A percentile compares a stretch with the other conserved stretches of the same genome.
Conservation (phyloP, 2,888 invertebrate genomes). For the Phortica okadai region DNA sequence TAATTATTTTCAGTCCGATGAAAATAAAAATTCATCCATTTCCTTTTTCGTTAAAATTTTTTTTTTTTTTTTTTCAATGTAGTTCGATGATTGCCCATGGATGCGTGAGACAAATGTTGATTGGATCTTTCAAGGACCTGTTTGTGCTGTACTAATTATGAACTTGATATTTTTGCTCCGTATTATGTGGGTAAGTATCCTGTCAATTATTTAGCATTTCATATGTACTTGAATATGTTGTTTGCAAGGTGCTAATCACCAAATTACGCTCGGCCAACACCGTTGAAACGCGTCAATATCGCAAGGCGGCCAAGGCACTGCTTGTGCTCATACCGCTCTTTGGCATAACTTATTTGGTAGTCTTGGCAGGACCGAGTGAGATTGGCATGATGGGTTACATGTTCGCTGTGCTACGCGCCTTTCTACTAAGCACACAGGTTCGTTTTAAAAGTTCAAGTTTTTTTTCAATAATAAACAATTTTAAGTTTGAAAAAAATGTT, state of each 20-base stretch:
- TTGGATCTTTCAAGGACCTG: constrained; percentile 92
- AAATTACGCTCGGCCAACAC: constrained; percentile 94
- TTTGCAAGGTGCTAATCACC: constrained; percentile 88
- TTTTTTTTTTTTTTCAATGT: neutral
- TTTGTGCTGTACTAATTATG: constrained; percentile 87
- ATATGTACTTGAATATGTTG: neutral
- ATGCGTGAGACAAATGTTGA: constrained; percentile 88
- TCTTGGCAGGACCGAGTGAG: constrained; percentile 88
- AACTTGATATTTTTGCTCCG: constrained; percentile 88
- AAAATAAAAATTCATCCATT: too few relatives aligned
- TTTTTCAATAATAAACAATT: constrained; percentile 8
- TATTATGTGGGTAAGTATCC: constrained; percentile 89
- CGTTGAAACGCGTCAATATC: constrained; percentile 91
- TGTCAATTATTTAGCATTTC: constrained; percentile 16
- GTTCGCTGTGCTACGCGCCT: constrained; percentile 87
- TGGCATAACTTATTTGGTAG: constrained; percentile 92
- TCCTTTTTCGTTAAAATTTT: neutral
- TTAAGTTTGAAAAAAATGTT: neutral
- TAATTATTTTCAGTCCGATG: too few relatives aligned
- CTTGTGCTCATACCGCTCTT: constrained; percentile 93
- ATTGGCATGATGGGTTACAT: constrained; percentile 83
- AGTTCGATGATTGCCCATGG: constrained; percentile 82
- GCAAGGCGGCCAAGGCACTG: constrained; percentile 93
- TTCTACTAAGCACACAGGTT: constrained; percentile 94
- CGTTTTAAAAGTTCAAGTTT: constrained; percentile 47